Evolutionary conservation across 2,888 invertebrate genomes (phyloP).

Genomic region (Andrena chrysosceles): DNA sequence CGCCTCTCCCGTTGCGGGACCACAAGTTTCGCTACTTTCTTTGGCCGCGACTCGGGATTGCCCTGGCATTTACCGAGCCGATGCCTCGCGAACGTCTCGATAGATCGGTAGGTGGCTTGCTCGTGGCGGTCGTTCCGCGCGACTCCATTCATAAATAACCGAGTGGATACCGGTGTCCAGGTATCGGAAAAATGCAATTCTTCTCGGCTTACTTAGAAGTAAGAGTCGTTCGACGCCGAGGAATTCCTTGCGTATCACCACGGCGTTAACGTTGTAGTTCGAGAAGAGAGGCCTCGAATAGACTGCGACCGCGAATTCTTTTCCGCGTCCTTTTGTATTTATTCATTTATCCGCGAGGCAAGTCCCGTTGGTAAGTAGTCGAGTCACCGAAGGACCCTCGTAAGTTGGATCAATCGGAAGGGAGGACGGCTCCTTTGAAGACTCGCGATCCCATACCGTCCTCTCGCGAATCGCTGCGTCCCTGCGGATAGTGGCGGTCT

Average conservation of each 20-base stretch:
- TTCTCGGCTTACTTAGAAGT: conserved; percentile 31
- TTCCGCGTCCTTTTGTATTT: not conserved
- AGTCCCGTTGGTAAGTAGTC: not conserved
- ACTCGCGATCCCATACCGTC: conserved; percentile 9
- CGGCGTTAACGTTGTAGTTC: not conserved
- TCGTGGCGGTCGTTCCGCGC: conserved; percentile 28
- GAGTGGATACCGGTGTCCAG: conserved; percentile 25
- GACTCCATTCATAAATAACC: conserved; percentile 61
- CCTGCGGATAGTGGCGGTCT: conserved; percentile 61
- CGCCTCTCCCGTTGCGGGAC: not conserved
- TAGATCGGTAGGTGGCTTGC: conserved; percentile 38
- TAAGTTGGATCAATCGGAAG: not conserved
- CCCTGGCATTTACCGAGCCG: not conserved
- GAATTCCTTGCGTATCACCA: conserved; percentile 15
- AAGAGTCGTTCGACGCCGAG: not conserved
- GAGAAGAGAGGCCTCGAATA: conserved; percentile 7
- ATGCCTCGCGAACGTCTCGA: conserved; percentile 11
- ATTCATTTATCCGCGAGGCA: not conserved
- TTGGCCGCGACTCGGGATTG: not conserved
- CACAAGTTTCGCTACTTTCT: conserved; percentile 17
- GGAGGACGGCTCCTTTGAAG: not conserved
- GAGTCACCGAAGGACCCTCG: too few relatives aligned
- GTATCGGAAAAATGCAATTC: conserved; percentile 43
- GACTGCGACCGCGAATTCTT: not conserved
- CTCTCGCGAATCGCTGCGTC: conserved; percentile 53